Conservation (phyloP, 2,888 invertebrate genomes). For the Callinectes sapidus region DNA sequence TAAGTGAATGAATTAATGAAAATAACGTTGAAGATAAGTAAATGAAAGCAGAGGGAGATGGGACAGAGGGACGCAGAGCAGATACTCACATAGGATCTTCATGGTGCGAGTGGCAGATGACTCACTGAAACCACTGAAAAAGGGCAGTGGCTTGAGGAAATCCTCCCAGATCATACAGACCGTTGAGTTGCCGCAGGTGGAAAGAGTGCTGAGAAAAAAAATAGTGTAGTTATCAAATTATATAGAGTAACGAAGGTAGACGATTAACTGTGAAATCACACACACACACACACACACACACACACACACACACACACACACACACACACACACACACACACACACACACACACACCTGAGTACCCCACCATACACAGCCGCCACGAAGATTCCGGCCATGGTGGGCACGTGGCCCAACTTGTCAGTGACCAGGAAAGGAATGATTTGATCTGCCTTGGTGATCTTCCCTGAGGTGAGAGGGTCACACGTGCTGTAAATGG, state of each 20-base stretch:
- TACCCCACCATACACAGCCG: conserved; percentile 54
- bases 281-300: too few species aligned
- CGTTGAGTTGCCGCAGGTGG: conserved; percentile 43
- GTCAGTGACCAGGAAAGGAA: conserved; percentile 53
- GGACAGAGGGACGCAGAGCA: too few species aligned
- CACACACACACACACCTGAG: conserved; percentile 40
- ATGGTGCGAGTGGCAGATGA: conserved; percentile 28
- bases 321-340: background rate
- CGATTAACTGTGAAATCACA: too few species aligned
- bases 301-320: too few species aligned
- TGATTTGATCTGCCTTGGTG: conserved; percentile 49
- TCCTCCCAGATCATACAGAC: conserved; percentile 56
- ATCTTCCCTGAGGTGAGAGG: conserved; percentile 49
- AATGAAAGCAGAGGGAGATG: too few species aligned
- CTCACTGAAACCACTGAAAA: background rate
- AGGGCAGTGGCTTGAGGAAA: conserved; percentile 45
- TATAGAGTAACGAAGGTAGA: too few species aligned
- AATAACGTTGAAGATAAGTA: too few species aligned
- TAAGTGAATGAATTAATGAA: too few species aligned
- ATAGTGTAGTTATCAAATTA: too few species aligned
- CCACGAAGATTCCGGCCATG: conserved; percentile 51
- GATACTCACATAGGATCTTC: conserved; percentile 45
- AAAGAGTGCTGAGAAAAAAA: conserved; percentile 38
- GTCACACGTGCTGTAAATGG: conserved; percentile 50
- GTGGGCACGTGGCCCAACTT: conserved; percentile 42